A percentile compares a stretch with the other conserved stretches of the same genome.
Conservation (phyloP, 2,113 vertebrate species). For the Neodon shergylaensis region DNA sequence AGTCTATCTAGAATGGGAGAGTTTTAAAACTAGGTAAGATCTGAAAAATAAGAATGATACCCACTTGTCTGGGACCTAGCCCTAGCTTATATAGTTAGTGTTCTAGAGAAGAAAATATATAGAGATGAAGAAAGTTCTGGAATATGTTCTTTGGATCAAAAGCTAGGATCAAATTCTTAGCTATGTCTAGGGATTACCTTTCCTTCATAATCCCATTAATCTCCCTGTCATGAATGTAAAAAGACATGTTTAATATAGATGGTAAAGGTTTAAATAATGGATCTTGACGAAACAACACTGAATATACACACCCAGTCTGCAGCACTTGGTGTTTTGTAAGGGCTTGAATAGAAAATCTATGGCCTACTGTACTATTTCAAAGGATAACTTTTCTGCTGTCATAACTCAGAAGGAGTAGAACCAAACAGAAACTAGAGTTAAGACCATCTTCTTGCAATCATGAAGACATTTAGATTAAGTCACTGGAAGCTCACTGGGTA, state of each 20-base stretch:
- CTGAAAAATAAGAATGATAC: background rate
- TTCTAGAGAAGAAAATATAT: background rate
- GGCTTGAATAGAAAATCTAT: background rate
- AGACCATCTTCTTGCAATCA: background rate
- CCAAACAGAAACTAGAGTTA: background rate
- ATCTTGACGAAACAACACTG: background rate
- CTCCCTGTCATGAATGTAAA: background rate
- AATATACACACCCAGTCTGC: background rate
- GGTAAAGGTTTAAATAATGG: background rate
- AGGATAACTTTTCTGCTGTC: background rate
- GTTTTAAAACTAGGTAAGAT: background rate
- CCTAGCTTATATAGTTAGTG: background rate
- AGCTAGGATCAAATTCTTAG: background rate
- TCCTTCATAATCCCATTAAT: background rate
- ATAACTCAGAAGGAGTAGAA: background rate
- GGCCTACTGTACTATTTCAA: background rate
- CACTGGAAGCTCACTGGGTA: background rate
- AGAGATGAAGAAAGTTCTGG: background rate
- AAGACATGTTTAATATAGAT: background rate
- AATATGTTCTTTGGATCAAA: background rate
- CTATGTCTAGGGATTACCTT: background rate
- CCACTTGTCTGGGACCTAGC: background rate
- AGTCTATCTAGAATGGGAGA: background rate
- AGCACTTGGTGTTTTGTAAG: background rate
- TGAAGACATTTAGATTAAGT: background rate